phyloP scores from a whole-genome alignment of 1,140 invertebrate species.

The Aphelinus atriplicis region DNA sequence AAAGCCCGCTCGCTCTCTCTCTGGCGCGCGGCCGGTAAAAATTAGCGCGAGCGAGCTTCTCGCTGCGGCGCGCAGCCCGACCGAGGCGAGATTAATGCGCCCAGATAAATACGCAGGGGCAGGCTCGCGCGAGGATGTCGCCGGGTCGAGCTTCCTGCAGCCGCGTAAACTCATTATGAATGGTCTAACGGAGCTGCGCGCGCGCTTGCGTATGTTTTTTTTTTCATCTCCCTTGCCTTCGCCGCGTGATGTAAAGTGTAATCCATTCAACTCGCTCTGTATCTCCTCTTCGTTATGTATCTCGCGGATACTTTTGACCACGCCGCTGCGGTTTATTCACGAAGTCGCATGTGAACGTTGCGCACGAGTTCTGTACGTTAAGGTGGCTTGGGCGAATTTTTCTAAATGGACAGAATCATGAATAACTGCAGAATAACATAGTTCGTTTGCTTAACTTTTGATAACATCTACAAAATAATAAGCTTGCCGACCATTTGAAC shows the following conservation, averaged over 20 bases:
- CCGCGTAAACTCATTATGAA: neutral
- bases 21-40: slow-evolving; percentile 1
- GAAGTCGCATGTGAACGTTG: too few relatives aligned
- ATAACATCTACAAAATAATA: too few relatives aligned
- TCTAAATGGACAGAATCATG: too few relatives aligned
- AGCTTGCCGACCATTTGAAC: too few relatives aligned
- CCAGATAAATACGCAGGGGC: neutral
- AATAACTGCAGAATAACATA: too few relatives aligned
- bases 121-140: neutral
- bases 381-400: too few relatives aligned
- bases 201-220: neutral
- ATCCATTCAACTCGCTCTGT: neutral
- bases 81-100: neutral
- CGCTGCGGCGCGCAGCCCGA: too few relatives aligned
- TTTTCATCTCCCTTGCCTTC: neutral
- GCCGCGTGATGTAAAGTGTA: neutral
- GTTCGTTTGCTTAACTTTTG: too few relatives aligned
- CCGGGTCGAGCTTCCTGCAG: neutral
- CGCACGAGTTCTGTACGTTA: too few relatives aligned
- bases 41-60: neutral
- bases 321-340: too few relatives aligned
- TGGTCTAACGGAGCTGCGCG: neutral
- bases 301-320: too few relatives aligned
- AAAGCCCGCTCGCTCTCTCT: slow-evolving; percentile 4
- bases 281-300: too few relatives aligned